Conservation (phyloP, 2,113 vertebrate species). For the Platanista minor region DNA sequence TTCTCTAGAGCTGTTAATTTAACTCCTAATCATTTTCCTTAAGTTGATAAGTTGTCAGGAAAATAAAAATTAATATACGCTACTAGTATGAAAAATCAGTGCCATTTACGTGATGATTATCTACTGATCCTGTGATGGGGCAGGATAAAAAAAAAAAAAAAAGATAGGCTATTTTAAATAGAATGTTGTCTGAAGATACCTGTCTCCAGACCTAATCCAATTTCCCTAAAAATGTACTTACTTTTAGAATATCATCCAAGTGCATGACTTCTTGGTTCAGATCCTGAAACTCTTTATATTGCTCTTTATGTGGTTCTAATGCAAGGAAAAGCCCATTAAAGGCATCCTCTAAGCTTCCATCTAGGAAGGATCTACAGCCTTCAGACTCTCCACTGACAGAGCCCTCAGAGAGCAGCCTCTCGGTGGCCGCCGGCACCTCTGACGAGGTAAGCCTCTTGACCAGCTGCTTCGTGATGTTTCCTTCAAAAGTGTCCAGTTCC, state of each 20-base stretch:
- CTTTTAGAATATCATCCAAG: conserved; percentile 96
- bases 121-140: neutral
- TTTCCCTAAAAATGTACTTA: conserved; percentile 76
- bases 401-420: conserved; percentile 76
- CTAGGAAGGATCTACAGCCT: conserved; percentile 87
- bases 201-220: neutral
- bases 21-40: neutral
- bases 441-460: conserved; percentile 93
- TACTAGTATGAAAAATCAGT: neutral
- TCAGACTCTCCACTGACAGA: conserved; percentile 87
- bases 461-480: conserved; percentile 94
- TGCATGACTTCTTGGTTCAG: conserved; percentile 94
- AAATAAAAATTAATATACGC: neutral
- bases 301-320: conserved; percentile 91
- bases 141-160: no score
- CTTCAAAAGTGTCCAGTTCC: conserved; percentile 93
- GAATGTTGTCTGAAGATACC: neutral
- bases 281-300: conserved; percentile 93
- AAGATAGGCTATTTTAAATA: neutral
- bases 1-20: neutral
- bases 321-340: conserved; percentile 90
- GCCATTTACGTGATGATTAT: neutral
- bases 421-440: conserved; percentile 78
- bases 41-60: neutral
- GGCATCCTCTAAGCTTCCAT: conserved; percentile 94